Percentiles rank a stretch among this genome's conserved stretches.
These are phyloP conservation scores for Campopleginae sp. DNA, from an alignment of 2,888 invertebrate genomes.

Conservation along the genomic window DNA sequence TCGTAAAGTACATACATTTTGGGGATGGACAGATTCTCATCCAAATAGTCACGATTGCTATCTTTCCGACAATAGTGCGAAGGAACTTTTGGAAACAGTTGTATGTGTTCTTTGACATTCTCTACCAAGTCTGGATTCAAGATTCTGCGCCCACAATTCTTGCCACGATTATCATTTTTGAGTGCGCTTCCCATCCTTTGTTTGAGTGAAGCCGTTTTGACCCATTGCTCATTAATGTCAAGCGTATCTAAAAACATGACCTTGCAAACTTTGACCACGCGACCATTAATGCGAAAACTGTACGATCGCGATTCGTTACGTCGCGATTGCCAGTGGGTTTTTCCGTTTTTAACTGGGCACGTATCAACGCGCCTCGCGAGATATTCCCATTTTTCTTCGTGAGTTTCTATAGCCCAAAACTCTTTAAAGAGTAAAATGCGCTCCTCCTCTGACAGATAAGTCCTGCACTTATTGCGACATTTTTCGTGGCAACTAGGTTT, in stretches of 20 bases:
- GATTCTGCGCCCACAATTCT: constrained; percentile 26
- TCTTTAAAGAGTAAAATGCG: constrained; percentile 6
- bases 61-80: constrained; percentile 34
- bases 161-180: neutral
- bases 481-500: constrained; percentile 10
- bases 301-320: constrained; percentile 18
- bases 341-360: constrained; percentile 5
- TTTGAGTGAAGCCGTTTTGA: constrained; percentile 8
- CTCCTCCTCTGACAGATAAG: neutral
- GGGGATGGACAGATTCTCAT: neutral
- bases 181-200: constrained; percentile 8
- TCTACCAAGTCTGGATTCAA: constrained; percentile 34
- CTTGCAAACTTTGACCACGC: neutral
- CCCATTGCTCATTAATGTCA: constrained; percentile 16
- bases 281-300: neutral
- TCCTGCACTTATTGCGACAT: constrained; percentile 24
- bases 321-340: constrained; percentile 4
- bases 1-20: constrained; percentile 4
- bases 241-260: constrained; percentile 13
- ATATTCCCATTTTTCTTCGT: constrained; percentile 13
- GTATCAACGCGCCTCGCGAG: constrained; percentile 14
- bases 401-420: constrained; percentile 10
- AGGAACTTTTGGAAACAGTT: constrained; percentile 25
- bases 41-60: constrained; percentile 16
- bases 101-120: constrained; percentile 31